Percentiles rank a stretch among this genome's conserved stretches.
Evolutionary conservation across 35 echinoderm and acorn worm genomes (phyloP).

Genomic region (Stichopus chloronotus): DNA sequence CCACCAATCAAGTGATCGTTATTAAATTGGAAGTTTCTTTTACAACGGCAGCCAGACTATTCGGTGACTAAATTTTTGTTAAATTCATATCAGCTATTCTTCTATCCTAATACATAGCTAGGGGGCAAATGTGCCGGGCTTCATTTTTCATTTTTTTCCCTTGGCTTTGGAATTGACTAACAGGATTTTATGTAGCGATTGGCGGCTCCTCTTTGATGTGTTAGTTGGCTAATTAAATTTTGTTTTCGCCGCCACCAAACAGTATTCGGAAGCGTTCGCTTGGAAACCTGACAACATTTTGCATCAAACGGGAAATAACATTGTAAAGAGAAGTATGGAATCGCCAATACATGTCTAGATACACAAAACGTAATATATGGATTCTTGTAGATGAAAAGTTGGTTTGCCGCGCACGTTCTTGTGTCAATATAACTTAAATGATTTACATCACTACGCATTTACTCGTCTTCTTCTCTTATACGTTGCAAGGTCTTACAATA

Average conservation of each 20-base stretch:
- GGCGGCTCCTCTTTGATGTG: slow-evolving; percentile 31
- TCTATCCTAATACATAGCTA: slow-evolving; percentile 30
- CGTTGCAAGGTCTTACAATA: no score
- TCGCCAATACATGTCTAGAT: neutral
- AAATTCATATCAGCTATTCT: slow-evolving; percentile 7
- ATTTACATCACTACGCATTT: no score
- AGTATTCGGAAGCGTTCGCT: neutral
- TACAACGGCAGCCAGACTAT: neutral
- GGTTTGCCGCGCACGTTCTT: no score
- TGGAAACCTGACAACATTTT: neutral
- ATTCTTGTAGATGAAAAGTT: no score
- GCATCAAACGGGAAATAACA: neutral
- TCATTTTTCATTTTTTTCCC: slow-evolving; percentile 13
- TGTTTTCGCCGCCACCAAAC: slow-evolving; percentile 38
- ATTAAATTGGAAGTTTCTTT: slow-evolving; percentile 28
- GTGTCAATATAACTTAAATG: no score
- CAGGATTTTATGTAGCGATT: slow-evolving; percentile 41
- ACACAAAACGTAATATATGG: no score
- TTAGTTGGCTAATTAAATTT: slow-evolving; percentile 28
- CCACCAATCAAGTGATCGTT: neutral
- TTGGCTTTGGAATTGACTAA: neutral
- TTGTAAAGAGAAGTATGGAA: neutral
- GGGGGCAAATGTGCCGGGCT: slow-evolving; percentile 21
- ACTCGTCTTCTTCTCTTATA: no score
- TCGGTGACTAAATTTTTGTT: neutral